phyloP scores from a whole-genome alignment of 2,113 vertebrate genomes.

The Poecilia latipinna region DNA sequence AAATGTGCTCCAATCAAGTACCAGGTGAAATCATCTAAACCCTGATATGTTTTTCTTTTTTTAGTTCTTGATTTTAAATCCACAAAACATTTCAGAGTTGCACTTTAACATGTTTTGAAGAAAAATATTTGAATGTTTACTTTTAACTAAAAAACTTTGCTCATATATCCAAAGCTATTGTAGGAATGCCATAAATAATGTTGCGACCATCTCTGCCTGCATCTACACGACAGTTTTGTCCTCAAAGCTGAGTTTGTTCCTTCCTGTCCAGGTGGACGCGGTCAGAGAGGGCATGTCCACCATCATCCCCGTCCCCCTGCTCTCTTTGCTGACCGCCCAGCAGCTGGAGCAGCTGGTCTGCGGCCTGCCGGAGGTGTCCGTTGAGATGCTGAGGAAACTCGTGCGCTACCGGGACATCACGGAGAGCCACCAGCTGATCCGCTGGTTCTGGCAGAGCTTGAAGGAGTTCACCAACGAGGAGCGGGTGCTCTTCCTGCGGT shows the following conservation, averaged over 20 bases:
- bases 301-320: constrained; percentile 84
- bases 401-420: constrained; percentile 85
- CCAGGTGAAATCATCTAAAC: background rate
- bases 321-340: constrained; percentile 83
- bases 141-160: background rate
- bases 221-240: constrained; percentile 2
- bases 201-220: background rate
- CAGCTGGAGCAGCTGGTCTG: constrained; percentile 86
- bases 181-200: background rate
- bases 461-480: constrained; percentile 87
- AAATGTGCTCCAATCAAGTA: background rate
- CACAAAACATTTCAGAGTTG: no score
- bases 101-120: background rate
- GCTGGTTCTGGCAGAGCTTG: constrained; percentile 85
- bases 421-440: constrained; percentile 82
- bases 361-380: constrained; percentile 83
- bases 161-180: background rate
- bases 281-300: constrained; percentile 85
- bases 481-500: constrained; percentile 84
- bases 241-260: constrained; percentile 53
- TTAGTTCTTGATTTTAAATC: no score
- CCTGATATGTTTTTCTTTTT: no score
- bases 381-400: constrained; percentile 84
- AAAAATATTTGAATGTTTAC: background rate
- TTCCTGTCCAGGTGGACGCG: constrained; percentile 76